Conservation (phyloP, 2,797 vertebrate genomes). For the Coluber constrictor region DNA sequence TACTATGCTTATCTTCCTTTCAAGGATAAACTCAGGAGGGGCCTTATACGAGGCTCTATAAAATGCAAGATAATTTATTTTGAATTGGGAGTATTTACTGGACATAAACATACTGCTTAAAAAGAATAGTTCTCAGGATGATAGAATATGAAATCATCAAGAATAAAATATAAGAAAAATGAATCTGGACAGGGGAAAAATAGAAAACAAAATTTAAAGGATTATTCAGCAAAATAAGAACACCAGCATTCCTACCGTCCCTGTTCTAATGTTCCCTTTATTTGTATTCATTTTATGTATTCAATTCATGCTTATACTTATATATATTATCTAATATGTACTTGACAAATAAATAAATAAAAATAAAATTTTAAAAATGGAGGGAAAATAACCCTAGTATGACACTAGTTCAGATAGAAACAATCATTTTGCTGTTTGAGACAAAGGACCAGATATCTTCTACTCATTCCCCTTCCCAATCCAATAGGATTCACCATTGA, state of each 20-base stretch:
- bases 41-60: background rate
- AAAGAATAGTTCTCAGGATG: background rate
- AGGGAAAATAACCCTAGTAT: background rate
- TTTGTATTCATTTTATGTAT: too few species aligned
- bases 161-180: background rate
- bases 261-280: too few species aligned
- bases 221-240: background rate
- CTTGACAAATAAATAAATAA: too few species aligned
- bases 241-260: too few species aligned
- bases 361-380: too few species aligned
- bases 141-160: background rate
- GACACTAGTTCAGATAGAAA: background rate
- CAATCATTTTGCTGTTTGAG: background rate
- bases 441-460: background rate
- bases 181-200: background rate
- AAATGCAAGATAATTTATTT: background rate
- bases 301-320: too few species aligned
- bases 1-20: background rate
- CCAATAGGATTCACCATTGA: background rate
- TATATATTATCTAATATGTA: too few species aligned
- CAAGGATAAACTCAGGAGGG: background rate
- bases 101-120: background rate
- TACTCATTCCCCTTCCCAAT: background rate
- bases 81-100: background rate
- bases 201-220: background rate